Conservation (phyloP, 2,113 vertebrate genomes). For the Lasiurus borealis region DNA sequence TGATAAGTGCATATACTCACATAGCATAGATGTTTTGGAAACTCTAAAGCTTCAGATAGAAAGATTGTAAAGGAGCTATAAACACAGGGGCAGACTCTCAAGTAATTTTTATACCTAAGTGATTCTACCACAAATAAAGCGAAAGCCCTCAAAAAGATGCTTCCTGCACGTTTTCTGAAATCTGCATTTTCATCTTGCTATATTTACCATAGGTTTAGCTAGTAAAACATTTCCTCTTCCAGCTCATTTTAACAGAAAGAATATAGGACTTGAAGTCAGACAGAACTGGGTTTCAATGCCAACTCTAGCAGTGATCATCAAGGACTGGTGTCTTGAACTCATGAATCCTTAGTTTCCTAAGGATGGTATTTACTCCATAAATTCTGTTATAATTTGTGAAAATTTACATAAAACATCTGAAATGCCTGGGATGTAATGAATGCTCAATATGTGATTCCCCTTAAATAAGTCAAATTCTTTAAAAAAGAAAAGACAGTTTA, state of each 20-base stretch:
- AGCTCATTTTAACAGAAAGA: not conserved
- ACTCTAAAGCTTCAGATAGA: not conserved
- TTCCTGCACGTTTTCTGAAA: not conserved
- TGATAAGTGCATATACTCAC: rapidly evolving
- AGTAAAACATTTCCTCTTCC: not conserved
- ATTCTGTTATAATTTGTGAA: too few relatives aligned
- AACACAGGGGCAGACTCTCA: not conserved
- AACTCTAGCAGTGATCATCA: not conserved
- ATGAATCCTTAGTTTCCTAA: not conserved
- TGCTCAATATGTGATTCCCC: not conserved
- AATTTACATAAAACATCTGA: not conserved
- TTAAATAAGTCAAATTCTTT: not conserved
- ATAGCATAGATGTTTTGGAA: not conserved
- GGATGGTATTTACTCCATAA: not conserved
- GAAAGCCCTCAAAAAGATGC: not conserved
- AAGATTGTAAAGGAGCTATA: not conserved
- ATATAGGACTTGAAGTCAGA: not conserved
- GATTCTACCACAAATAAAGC: not conserved
- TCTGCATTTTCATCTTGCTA: not conserved
- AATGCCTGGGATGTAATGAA: not conserved
- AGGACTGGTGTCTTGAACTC: not conserved
- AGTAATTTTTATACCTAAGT: not conserved
- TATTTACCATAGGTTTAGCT: not conserved
- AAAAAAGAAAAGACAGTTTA: not conserved
- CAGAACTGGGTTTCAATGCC: not conserved